These are phyloP conservation scores for Corella eumyota DNA, from an alignment of 23 tunicate genomes.

Conservation along the genomic window DNA sequence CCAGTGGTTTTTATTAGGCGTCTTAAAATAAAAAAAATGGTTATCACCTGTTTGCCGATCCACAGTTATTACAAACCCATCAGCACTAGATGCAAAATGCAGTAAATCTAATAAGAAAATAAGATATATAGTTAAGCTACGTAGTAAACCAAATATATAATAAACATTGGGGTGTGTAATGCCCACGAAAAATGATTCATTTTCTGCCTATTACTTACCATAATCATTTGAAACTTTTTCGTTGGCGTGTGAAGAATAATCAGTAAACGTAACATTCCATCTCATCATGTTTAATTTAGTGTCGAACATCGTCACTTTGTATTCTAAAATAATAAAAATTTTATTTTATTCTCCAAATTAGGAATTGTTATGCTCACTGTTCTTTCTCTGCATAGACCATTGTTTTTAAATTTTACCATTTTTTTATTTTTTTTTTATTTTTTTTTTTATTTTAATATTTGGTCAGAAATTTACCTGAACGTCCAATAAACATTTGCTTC, in stretches of 20 bases:
- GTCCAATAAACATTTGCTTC: conserved; percentile 57
- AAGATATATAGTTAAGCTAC: not conserved
- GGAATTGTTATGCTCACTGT: too few species aligned
- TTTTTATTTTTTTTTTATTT: too few species aligned
- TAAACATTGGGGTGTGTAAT: too few species aligned
- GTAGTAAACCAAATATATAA: not conserved
- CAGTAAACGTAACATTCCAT: conserved; percentile 86
- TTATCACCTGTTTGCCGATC: conserved; percentile 54
- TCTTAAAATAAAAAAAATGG: too few species aligned
- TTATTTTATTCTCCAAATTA: too few species aligned
- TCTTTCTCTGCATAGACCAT: too few species aligned
- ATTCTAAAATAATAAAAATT: conserved; percentile 49
- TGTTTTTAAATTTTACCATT: too few species aligned
- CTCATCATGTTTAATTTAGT: conserved; percentile 57
- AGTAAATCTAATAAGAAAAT: conserved; percentile 17
- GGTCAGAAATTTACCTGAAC: conserved; percentile 37
- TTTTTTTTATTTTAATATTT: too few species aligned
- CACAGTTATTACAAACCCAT: conserved; percentile 72
- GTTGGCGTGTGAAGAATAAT: conserved; percentile 78
- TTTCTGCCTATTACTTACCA: conserved; percentile 15
- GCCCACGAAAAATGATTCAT: too few species aligned
- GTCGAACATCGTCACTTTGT: conserved; percentile 84
- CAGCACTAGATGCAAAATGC: conserved; percentile 81
- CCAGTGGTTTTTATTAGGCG: too few species aligned
- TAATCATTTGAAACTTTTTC: conserved; percentile 44